phyloP scores from a whole-genome alignment of 2,797 vertebrate species.

The Rhinichthys osculus region DNA sequence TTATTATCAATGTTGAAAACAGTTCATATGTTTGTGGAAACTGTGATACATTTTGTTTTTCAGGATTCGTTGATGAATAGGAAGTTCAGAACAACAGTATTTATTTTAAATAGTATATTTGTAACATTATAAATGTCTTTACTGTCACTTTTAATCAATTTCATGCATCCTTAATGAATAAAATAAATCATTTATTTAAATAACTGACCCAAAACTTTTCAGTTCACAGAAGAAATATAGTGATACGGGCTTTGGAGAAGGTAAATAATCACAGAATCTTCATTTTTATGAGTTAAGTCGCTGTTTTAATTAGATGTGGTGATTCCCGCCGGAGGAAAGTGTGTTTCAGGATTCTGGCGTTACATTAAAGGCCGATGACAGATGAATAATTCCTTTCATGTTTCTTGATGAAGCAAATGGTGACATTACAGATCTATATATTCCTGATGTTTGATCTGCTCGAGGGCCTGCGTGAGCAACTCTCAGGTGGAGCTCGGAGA shows the following conservation, averaged over 20 bases:
- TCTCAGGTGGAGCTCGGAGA: neutral
- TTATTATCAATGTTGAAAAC: neutral
- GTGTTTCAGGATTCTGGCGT: conserved; percentile 21
- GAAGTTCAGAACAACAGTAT: neutral
- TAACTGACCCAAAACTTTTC: neutral
- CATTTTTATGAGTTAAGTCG: neutral
- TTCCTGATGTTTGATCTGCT: conserved; percentile 22
- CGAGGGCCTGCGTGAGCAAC: neutral
- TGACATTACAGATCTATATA: conserved; percentile 12
- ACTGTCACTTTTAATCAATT: neutral
- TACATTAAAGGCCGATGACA: conserved; percentile 10
- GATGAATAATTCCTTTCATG: conserved; percentile 46
- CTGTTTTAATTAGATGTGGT: conserved; percentile 5
- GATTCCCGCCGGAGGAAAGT: conserved; percentile 4
- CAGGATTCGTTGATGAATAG: neutral
- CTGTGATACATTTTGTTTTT: neutral
- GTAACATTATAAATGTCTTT: no score
- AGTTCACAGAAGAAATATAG: neutral
- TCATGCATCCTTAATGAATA: neutral
- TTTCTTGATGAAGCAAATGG: conserved; percentile 1
- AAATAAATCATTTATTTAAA: neutral
- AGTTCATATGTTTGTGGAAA: no score
- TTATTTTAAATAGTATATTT: neutral
- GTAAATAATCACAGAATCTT: neutral
- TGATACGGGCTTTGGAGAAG: neutral